phyloP scores from a whole-genome alignment of 2,113 vertebrate species.

The Axis porcinus region DNA sequence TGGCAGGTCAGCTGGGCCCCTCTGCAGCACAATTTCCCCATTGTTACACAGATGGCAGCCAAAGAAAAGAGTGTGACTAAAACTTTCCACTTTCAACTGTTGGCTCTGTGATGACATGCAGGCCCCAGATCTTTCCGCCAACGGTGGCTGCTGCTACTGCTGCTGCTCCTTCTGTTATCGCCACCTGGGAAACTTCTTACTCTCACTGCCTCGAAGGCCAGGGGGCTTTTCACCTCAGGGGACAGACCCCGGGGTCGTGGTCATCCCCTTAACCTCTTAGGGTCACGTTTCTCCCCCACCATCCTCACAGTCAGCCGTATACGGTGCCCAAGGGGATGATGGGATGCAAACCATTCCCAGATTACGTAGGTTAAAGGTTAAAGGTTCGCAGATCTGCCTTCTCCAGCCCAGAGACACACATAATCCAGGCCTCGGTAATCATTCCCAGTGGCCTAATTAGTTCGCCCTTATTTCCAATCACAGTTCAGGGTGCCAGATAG shows the following conservation, averaged over 20 bases:
- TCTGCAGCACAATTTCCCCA: background rate
- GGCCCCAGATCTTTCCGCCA: background rate
- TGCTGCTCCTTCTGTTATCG: background rate
- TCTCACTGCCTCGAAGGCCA: background rate
- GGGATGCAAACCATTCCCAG: conserved; percentile 1
- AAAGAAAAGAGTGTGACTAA: conserved; percentile 41
- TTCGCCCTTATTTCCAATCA: background rate
- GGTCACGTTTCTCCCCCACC: background rate
- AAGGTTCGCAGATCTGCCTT: conserved; percentile 13
- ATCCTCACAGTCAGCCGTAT: background rate
- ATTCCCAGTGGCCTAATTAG: conserved; percentile 52
- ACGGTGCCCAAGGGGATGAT: background rate
- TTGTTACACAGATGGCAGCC: conserved; percentile 16
- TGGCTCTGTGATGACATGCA: background rate
- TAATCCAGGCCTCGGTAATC: conserved; percentile 35
- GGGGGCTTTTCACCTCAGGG: background rate
- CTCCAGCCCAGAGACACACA: background rate
- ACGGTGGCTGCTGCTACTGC: background rate
- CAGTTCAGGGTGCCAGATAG: conserved; percentile 19
- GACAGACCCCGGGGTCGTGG: background rate
- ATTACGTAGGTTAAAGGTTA: conserved; percentile 32
- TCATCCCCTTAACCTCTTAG: background rate
- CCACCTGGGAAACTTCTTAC: background rate
- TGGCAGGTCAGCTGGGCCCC: background rate
- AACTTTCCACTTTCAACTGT: conserved; percentile 33